Evolutionary conservation across 2,797 vertebrate genomes (phyloP).

Genomic region (Xerus rutilus): DNA sequence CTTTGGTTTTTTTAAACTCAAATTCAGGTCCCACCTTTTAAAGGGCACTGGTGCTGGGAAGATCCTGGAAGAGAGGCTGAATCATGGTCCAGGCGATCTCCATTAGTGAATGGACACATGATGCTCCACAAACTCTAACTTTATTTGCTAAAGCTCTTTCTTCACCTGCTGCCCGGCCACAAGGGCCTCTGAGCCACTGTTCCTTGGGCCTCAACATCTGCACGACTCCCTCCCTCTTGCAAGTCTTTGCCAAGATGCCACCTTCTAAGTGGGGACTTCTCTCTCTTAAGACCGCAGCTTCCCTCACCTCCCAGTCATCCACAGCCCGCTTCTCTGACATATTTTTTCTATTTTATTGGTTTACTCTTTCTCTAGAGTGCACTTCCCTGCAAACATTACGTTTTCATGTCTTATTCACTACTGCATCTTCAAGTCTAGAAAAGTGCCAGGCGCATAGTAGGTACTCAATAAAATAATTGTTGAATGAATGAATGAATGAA

Average conservation of each 20-base stretch:
- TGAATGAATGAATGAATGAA: neutral
- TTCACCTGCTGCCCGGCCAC: neutral
- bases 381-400: neutral
- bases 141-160: neutral
- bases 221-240: neutral
- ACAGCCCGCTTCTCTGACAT: neutral
- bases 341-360: neutral
- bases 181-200: neutral
- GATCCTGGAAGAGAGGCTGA: neutral
- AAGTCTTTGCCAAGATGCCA: neutral
- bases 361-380: neutral
- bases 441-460: neutral
- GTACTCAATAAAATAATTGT: neutral
- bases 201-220: neutral
- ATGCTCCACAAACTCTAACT: neutral
- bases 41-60: neutral
- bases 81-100: neutral
- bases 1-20: neutral
- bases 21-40: neutral
- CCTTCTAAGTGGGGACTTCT: neutral
- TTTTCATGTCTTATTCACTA: neutral
- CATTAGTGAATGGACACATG: neutral
- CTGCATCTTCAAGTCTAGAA: neutral
- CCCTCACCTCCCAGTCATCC: neutral
- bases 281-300: neutral